Conservation (phyloP, 2,888 invertebrate genomes). For the Drosophila algonquin region DNA sequence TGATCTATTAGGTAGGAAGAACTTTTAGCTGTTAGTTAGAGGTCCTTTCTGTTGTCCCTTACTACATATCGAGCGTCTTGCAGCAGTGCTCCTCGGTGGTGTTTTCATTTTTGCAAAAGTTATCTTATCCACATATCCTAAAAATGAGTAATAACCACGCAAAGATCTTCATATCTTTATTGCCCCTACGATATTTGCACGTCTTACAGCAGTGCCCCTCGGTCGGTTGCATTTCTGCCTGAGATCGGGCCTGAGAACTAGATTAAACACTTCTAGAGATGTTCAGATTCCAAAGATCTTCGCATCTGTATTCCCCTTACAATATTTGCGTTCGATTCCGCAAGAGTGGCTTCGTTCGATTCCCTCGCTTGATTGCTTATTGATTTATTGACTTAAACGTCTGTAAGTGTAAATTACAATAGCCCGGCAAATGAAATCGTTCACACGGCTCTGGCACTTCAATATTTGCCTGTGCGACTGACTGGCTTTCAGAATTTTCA, state of each 20-base stretch:
- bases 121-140: too few relatives aligned
- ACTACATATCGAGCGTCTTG: background rate
- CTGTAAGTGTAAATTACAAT: slow-evolving; percentile 35
- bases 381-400: slow-evolving; percentile 21
- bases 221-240: too few relatives aligned
- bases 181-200: too few relatives aligned
- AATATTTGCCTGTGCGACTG: slow-evolving; percentile 11
- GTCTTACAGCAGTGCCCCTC: background rate
- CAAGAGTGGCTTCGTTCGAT: background rate
- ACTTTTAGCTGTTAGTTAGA: background rate
- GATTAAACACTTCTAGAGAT: background rate
- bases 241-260: too few relatives aligned
- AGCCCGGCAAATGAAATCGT: slow-evolving; percentile 23
- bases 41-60: background rate
- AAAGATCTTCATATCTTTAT: too few relatives aligned
- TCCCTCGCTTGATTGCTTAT: slow-evolving; percentile 11
- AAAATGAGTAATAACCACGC: too few relatives aligned
- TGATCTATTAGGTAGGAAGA: background rate
- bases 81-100: background rate
- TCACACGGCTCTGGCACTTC: slow-evolving; percentile 28
- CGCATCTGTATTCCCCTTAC: slow-evolving; percentile 12
- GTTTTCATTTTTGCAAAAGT: too few relatives aligned
- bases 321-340: background rate
- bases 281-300: background rate
- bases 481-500: slow-evolving; percentile 21